Conservation (phyloP, 2,888 invertebrate genomes). For the Catocala nupta region DNA sequence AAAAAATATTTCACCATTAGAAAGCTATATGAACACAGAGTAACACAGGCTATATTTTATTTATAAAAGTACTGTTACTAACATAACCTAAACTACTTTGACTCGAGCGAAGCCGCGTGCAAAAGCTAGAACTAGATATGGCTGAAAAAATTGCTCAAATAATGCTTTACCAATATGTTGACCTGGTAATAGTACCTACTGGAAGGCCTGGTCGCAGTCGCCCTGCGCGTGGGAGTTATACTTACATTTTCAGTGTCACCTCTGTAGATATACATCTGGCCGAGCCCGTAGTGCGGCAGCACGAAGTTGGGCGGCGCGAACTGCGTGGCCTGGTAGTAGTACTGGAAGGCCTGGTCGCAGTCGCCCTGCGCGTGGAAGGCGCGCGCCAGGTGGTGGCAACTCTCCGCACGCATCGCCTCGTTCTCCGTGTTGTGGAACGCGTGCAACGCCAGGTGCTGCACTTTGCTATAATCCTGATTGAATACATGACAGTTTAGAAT, state of each 20-base stretch:
- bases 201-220: slow-evolving; percentile 99
- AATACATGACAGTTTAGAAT: background rate
- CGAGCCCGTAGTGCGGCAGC: slow-evolving; percentile 98
- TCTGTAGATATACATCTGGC: slow-evolving; percentile 99
- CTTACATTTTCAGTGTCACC: slow-evolving; percentile 97
- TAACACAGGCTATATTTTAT: no score
- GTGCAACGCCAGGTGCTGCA: slow-evolving; percentile 97
- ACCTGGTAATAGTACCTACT: slow-evolving; percentile 99
- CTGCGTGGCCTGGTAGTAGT: slow-evolving; percentile 99
- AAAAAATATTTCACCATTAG: no score
- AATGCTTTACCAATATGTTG: no score
- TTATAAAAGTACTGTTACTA: no score
- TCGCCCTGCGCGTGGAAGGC: slow-evolving; percentile 98
- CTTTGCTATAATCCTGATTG: slow-evolving; percentile 95
- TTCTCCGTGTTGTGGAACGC: slow-evolving; percentile 99
- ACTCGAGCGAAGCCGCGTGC: no score
- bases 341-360: slow-evolving; percentile 99
- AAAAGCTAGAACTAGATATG: no score
- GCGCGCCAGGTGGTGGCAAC: slow-evolving; percentile 98
- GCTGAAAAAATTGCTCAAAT: no score
- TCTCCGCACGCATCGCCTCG: slow-evolving; percentile 99
- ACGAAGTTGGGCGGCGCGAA: slow-evolving; percentile 98
- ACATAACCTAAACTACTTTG: no score
- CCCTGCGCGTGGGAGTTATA: slow-evolving; percentile 95
- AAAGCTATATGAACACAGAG: no score